Conservation (phyloP, 2,113 vertebrate species). For the Pelodiscus sinensis region DNA sequence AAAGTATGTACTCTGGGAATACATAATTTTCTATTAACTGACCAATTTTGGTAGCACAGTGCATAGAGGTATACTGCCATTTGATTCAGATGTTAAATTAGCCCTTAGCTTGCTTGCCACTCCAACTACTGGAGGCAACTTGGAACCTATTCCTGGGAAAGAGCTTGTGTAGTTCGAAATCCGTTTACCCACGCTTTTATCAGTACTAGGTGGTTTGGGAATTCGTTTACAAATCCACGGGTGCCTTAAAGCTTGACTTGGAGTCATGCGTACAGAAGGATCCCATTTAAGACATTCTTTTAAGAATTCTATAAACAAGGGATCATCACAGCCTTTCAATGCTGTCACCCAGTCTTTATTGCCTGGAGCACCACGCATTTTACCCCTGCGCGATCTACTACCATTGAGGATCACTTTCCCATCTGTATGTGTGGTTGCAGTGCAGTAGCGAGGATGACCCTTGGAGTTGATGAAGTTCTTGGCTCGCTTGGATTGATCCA, state of each 20-base stretch:
- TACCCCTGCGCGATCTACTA: slow-evolving; percentile 91
- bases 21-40: slow-evolving; percentile 76
- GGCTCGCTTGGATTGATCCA: slow-evolving; percentile 94
- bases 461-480: slow-evolving; percentile 99
- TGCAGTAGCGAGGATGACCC: slow-evolving; percentile 96
- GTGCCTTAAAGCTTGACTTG: slow-evolving; percentile 91
- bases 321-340: slow-evolving; percentile 94
- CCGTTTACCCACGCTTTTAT: slow-evolving; percentile 85
- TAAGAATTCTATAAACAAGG: slow-evolving; percentile 93
- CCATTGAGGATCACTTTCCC: slow-evolving; percentile 89
- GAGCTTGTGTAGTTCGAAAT: slow-evolving; percentile 85
- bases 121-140: slow-evolving; percentile 82
- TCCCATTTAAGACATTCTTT: slow-evolving; percentile 98
- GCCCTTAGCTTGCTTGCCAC: slow-evolving; percentile 90
- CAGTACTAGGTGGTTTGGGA: slow-evolving; percentile 82
- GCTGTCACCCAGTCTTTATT: slow-evolving; percentile 93
- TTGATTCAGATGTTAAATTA: slow-evolving; percentile 87
- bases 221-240: slow-evolving; percentile 92
- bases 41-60: slow-evolving; percentile 96
- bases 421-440: slow-evolving; percentile 84
- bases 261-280: slow-evolving; percentile 89
- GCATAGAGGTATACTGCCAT: slow-evolving; percentile 88
- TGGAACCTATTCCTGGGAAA: slow-evolving; percentile 89
- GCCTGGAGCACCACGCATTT: slow-evolving; percentile 90
- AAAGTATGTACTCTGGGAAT: neutral